Conservation (phyloP, 2,888 invertebrate species). For the Punctoribates punctum region DNA sequence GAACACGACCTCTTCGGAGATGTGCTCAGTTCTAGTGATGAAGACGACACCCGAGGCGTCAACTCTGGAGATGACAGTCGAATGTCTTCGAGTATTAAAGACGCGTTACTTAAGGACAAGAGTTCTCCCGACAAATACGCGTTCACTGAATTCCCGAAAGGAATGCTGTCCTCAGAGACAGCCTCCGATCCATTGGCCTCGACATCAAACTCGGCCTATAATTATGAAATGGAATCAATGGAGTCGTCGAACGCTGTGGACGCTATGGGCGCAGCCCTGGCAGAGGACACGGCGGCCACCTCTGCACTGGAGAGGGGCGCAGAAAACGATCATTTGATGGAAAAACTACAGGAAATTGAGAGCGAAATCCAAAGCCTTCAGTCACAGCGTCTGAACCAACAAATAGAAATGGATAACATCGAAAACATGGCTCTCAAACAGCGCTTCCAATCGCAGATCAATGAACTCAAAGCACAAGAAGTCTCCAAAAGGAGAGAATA, state of each 20-base stretch:
- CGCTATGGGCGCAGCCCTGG: neutral
- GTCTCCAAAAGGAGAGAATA: slow-evolving; percentile 53
- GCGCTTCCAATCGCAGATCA: slow-evolving; percentile 74
- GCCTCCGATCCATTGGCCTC: neutral
- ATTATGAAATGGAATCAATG: slow-evolving; percentile 32
- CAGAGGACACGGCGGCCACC: slow-evolving; percentile 40
- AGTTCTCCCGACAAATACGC: slow-evolving; percentile 50
- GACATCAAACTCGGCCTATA: neutral
- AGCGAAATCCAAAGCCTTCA: slow-evolving; percentile 71
- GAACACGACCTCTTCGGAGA: slow-evolving; percentile 89
- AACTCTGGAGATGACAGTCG: slow-evolving; percentile 67
- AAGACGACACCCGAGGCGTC: slow-evolving; percentile 70
- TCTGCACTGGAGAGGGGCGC: slow-evolving; percentile 34
- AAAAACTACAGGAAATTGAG: slow-evolving; percentile 67
- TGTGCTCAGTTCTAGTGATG: slow-evolving; percentile 76
- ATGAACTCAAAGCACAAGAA: slow-evolving; percentile 70
- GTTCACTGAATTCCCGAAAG: slow-evolving; percentile 63
- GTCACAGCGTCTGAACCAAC: slow-evolving; percentile 70
- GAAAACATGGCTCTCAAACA: slow-evolving; percentile 77
- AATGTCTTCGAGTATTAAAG: slow-evolving; percentile 55
- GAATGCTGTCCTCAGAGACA: slow-evolving; percentile 56
- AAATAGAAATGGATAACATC: slow-evolving; percentile 75
- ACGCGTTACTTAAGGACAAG: slow-evolving; percentile 39
- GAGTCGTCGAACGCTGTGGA: slow-evolving; percentile 35
- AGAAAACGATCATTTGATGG: slow-evolving; percentile 49